A percentile compares a stretch with the other conserved stretches of the same genome.
Evolutionary conservation across 1,140 invertebrate species (phyloP).

Genomic region (Teleopsis dalmanni): DNA sequence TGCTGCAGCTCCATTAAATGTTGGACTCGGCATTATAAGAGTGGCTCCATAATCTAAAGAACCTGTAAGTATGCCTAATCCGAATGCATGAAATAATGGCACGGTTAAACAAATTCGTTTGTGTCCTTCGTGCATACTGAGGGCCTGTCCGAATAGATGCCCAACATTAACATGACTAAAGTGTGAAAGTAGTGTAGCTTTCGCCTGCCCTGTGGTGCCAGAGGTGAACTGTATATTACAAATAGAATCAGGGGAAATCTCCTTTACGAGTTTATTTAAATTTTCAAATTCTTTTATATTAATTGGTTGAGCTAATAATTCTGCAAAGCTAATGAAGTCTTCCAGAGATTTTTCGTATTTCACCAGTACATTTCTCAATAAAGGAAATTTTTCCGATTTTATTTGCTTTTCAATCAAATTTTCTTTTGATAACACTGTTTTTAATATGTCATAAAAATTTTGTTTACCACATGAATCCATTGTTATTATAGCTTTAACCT

Average conservation of each 20-base stretch:
- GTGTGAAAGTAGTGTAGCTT: slow-evolving; percentile 75
- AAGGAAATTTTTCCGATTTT: background rate
- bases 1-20: slow-evolving; percentile 58
- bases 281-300: background rate
- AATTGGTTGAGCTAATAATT: background rate
- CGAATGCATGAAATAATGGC: slow-evolving; percentile 89
- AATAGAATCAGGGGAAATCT: slow-evolving; percentile 57
- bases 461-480: slow-evolving; percentile 56
- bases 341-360: background rate
- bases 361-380: background rate
- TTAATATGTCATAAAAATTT: slow-evolving; percentile 62
- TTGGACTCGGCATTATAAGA: slow-evolving; percentile 57
- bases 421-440: slow-evolving; percentile 43
- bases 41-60: slow-evolving; percentile 58
- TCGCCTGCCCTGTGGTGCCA: slow-evolving; percentile 62
- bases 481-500: slow-evolving; percentile 59
- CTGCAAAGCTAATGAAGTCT: background rate
- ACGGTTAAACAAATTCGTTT: slow-evolving; percentile 62
- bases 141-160: slow-evolving; percentile 52
- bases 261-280: background rate
- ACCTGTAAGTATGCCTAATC: slow-evolving; percentile 56
- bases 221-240: slow-evolving; percentile 81
- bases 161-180: slow-evolving; percentile 77
- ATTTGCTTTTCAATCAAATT: slow-evolving; percentile 34
- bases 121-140: background rate